Evolutionary conservation across 2,113 vertebrate species (phyloP), one percentile per base, ranked within the genome.

Genomic region (Coptodon bakossiorum): DNA sequence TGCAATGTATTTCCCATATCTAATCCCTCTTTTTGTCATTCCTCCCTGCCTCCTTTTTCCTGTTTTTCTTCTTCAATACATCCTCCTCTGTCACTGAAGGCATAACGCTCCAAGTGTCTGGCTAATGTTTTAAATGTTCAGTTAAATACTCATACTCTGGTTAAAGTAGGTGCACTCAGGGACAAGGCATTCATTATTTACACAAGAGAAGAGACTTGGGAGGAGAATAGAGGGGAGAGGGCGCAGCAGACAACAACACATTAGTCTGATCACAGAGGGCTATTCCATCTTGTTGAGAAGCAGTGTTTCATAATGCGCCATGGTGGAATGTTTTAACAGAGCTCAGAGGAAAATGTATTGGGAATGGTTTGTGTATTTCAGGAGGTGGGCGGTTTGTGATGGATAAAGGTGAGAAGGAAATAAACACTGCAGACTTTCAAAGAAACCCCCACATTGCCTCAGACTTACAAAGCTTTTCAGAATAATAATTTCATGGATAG

Each of bases 181-280:
- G 83, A 90, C 90, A 88, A 90, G 78, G 85, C 56, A 90, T 93
- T 88, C 78, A 92, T 95, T 90, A 94, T 91, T 94, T 88, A 93
- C 17, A 82, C 61, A 38, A 38, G 53, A 56, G 73, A 22, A 31
- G 63, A 80, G 34, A 50, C 36, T 85, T n/a, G 56, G 85, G 80
- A 76, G 82, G 90, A 88, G 81, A 73, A 0, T 36, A 22, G 54
- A 79, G 59, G 57, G 45, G 73, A 61, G 82, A 68, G 29, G 73
- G 48, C 45, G 79, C 45, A 76, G 76, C 83, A 87, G 85, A 88
- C 78, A 78, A 83, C 81, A 90, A 57, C 81, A 85, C 86, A 90
- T 93, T 93, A 93, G 89, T 71, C 83, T 78, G 83, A 88, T 91
- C 88, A 48, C 89, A 8, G 57, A 86, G 86, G 92, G 81, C 87